A percentile compares a stretch with the other conserved stretches of the same genome.
Evolutionary conservation across 2,113 vertebrate genomes (phyloP).

Genomic region (Pao palembangensis): DNA sequence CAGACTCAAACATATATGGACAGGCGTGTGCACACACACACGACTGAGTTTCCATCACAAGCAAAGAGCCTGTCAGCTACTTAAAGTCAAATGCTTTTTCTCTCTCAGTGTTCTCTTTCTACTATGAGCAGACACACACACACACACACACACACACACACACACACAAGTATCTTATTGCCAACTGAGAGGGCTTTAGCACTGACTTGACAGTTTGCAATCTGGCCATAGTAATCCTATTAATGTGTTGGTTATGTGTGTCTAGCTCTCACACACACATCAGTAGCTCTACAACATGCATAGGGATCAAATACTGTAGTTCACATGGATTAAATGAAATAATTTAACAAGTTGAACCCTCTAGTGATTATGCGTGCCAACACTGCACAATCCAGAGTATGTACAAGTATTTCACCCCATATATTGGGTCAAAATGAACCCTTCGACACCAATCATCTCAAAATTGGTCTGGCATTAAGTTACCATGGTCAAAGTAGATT

Average conservation of each 20-base stretch:
- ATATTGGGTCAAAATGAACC: neutral
- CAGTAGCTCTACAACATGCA: constrained; percentile 45
- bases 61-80: constrained; percentile 41
- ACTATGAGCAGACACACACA: constrained; percentile 12
- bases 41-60: constrained; percentile 43
- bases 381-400: constrained; percentile 9
- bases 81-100: constrained; percentile 42
- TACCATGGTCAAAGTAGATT: too few species aligned
- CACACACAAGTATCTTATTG: constrained; percentile 21
- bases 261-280: neutral
- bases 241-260: constrained; percentile 42
- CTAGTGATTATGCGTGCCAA: constrained; percentile 11
- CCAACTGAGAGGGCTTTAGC: constrained; percentile 52
- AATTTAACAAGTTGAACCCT: constrained; percentile 15
- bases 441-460: neutral
- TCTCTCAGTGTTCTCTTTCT: constrained; percentile 20
- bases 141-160: constrained; percentile 22
- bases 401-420: constrained; percentile 1
- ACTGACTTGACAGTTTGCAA: constrained; percentile 68
- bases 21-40: constrained; percentile 14
- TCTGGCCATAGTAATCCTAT: constrained; percentile 72
- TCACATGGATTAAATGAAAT: constrained; percentile 33
- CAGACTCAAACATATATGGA: constrained; percentile 13
- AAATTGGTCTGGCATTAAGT: too few species aligned
- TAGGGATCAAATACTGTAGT: constrained; percentile 24